Evolutionary conservation across 2,113 vertebrate genomes (phyloP).

Genomic region (Poicephalus meyeri): DNA sequence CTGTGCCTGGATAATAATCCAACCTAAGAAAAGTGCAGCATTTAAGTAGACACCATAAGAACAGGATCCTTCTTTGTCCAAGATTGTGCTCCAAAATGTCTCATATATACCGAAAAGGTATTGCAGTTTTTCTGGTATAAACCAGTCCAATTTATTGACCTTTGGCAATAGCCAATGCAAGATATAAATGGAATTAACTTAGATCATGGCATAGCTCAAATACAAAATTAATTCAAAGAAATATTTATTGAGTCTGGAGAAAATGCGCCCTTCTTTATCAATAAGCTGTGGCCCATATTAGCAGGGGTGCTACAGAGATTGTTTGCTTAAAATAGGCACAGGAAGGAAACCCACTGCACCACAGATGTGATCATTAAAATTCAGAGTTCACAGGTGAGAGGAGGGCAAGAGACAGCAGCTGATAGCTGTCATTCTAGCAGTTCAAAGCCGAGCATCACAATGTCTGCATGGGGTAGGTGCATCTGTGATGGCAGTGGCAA

Average conservation of each 20-base stretch:
- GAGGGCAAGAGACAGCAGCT: neutral
- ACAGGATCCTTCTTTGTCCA: neutral
- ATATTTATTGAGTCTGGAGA: neutral
- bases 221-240: neutral
- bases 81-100: neutral
- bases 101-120: neutral
- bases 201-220: neutral
- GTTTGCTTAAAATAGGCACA: neutral
- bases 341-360: neutral
- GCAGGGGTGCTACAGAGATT: neutral
- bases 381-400: neutral
- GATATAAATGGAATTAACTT: neutral
- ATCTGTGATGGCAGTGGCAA: neutral
- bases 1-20: neutral
- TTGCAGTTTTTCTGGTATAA: neutral
- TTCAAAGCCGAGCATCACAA: neutral
- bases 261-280: neutral
- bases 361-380: neutral
- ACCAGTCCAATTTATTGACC: neutral
- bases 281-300: neutral
- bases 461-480: neutral
- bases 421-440: neutral
- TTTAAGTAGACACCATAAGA: neutral
- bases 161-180: neutral
- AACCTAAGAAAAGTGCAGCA: neutral